phyloP scores from a whole-genome alignment of 2,113 vertebrate species.

The Actenoides hombroni region DNA sequence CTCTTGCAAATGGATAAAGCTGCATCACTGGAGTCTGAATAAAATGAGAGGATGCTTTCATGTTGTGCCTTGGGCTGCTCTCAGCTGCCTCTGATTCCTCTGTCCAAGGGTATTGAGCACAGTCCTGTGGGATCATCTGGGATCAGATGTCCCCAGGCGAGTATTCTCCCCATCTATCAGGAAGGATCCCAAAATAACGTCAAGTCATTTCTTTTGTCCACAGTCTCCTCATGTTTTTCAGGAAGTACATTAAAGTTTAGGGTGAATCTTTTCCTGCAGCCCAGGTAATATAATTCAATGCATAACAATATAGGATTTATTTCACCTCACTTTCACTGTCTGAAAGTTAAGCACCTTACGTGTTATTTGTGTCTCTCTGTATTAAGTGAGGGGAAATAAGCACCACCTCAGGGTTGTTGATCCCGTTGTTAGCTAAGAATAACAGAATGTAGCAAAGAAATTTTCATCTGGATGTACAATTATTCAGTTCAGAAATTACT shows the following conservation, averaged over 20 bases:
- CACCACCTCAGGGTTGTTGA: not conserved
- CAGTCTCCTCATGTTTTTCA: not conserved
- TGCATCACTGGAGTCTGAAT: not conserved
- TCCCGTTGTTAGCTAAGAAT: not conserved
- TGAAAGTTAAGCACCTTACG: not conserved
- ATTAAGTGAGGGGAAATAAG: not conserved
- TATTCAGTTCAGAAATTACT: not conserved
- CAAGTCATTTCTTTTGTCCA: not conserved
- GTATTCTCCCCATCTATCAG: not conserved
- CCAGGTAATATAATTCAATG: rapidly evolving
- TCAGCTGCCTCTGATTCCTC: not conserved
- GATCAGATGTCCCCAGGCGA: not conserved
- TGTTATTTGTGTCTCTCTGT: not conserved
- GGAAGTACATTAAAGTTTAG: not conserved
- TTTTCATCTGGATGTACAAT: not conserved
- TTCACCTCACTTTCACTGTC: rapidly evolving
- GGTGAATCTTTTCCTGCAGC: not conserved
- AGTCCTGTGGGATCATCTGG: not conserved
- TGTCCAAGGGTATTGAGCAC: not conserved
- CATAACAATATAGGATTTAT: not conserved
- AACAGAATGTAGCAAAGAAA: not conserved
- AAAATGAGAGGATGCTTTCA: not conserved
- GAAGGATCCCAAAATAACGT: not conserved
- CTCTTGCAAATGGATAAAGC: not conserved
- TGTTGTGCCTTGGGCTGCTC: not conserved